Evolutionary conservation across 2,888 invertebrate species (phyloP).

Genomic region (Anthrax anthrax): DNA sequence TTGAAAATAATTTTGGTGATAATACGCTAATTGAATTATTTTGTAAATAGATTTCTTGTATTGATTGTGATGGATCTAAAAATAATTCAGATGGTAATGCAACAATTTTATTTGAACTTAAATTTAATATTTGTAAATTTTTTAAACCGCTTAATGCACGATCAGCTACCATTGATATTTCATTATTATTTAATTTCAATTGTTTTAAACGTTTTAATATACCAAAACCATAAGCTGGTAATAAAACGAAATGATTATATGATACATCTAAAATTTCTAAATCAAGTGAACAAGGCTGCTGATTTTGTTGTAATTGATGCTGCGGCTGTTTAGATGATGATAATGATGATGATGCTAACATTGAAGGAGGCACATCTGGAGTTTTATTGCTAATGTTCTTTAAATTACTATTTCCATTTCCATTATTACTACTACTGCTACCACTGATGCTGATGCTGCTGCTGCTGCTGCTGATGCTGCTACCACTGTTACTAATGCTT

Average conservation of each 20-base stretch:
- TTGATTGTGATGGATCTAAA: slow-evolving; percentile 57
- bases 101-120: slow-evolving; percentile 81
- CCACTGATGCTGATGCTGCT: background rate
- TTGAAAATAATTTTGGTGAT: slow-evolving; percentile 73
- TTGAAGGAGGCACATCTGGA: slow-evolving; percentile 4
- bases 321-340: background rate
- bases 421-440: background rate
- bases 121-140: slow-evolving; percentile 69
- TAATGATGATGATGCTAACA: slow-evolving; percentile 23
- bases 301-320: slow-evolving; percentile 17
- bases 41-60: slow-evolving; percentile 79
- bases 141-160: slow-evolving; percentile 67
- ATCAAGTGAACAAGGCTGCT: slow-evolving; percentile 54
- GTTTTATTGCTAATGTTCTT: slow-evolving; percentile 7
- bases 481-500: background rate
- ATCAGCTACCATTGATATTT: slow-evolving; percentile 77
- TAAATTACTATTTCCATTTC: background rate
- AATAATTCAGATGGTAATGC: slow-evolving; percentile 77
- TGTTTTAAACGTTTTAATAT: slow-evolving; percentile 61
- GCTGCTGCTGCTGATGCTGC: background rate
- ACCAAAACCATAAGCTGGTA: slow-evolving; percentile 72
- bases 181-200: slow-evolving; percentile 74
- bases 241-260: slow-evolving; percentile 66
- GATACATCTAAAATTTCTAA: slow-evolving; percentile 73
- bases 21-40: slow-evolving; percentile 82